phyloP scores from a whole-genome alignment of 2,888 invertebrate genomes.

The Ornithoptera priamus region DNA sequence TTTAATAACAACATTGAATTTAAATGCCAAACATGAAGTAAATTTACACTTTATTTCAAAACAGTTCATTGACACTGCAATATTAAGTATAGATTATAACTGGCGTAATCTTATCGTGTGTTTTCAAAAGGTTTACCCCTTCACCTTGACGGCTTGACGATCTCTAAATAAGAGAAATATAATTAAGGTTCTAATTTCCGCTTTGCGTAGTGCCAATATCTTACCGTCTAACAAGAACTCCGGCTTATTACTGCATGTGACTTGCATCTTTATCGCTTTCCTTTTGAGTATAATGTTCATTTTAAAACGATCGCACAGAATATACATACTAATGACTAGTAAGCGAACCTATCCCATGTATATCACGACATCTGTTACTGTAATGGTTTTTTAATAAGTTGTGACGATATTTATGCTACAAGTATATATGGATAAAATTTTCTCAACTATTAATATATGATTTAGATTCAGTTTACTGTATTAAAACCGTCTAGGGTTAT shows the following conservation, averaged over 20 bases:
- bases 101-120: conserved; percentile 24
- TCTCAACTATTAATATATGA: background rate
- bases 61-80: conserved; percentile 22
- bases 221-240: conserved; percentile 55
- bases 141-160: conserved; percentile 14
- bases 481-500: background rate
- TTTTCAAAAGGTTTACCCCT: conserved; percentile 33
- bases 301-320: conserved; percentile 47
- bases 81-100: conserved; percentile 11
- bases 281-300: conserved; percentile 42
- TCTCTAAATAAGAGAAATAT: conserved; percentile 27
- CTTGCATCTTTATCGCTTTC: conserved; percentile 56
- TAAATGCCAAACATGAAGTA: conserved; percentile 14
- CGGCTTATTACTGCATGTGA: conserved; percentile 63
- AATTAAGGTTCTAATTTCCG: conserved; percentile 34
- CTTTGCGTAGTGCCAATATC: conserved; percentile 39
- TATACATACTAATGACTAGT: conserved; percentile 43
- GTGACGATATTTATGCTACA: conserved; percentile 44
- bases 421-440: background rate
- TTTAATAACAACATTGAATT: too few species aligned
- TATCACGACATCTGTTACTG: conserved; percentile 19
- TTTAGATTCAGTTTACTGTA: background rate
- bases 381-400: conserved; percentile 4
- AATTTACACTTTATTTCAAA: conserved; percentile 33
- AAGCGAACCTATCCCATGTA: conserved; percentile 30